Evolutionary conservation across 2,113 vertebrate species (phyloP), one percentile per base, ranked within the genome.

Genomic region (Columbina picui): DNA sequence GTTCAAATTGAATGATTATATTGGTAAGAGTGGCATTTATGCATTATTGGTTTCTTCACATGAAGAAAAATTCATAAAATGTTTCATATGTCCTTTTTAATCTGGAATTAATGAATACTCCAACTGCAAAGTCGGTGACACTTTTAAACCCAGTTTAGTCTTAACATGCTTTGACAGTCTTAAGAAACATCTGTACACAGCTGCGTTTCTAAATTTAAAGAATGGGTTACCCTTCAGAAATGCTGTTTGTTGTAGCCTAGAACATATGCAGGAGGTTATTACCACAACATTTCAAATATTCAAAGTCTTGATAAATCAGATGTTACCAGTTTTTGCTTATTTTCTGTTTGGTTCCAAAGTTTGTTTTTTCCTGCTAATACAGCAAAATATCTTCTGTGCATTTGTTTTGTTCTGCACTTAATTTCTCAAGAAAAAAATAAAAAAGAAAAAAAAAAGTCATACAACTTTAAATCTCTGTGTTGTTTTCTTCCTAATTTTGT

Each of bases 401-500:
- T 69, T 64, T 34, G 4, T 19, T 56, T 56, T 47, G 2, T 52
- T 84, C 77, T 9, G 4, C 20, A 12, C 5, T 71, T 64, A 71
- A 49, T 36, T 86, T 4, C 29, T 53, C 41, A 61, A 75, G 12
- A 90, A 52, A 38, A 13, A 93, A 95, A 74, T 10, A 90, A 52
- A 38, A 13, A 93, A 95, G 71, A 68, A 45, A 45, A 18, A 45
- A 45, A 45, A 45, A 19, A 76, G 53, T 69, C 78, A 84, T 81
- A 49, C 68, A 87, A 36, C 56, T 12, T 91, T 88, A 76, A 94
- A 69, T 71, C 47, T 89, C 55, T 55, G 43, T 59, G 27, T 55
- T 95, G 61, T 94, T 96, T 94, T 89, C 84, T 75, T 95, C 78
- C 6, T 80, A 68, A 94, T 94, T 96, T 94, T 84, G 22, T 69